Percentiles rank a stretch among this genome's conserved stretches.
Conservation (phyloP, 1,140 invertebrate genomes). For the Drosophila bipectinata region DNA sequence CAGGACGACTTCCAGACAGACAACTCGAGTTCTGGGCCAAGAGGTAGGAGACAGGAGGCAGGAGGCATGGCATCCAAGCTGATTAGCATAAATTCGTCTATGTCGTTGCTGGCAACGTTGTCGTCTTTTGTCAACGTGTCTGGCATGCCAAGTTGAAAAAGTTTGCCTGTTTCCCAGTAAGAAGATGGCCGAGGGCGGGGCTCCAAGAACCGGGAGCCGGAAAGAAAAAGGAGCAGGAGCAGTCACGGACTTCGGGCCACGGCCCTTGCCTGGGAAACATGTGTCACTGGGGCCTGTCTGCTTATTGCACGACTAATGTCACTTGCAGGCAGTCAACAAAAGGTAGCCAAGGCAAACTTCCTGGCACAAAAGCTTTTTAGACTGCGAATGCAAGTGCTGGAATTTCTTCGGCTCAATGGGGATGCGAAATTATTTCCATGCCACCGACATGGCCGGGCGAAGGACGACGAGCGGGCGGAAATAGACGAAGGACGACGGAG, state of each 20-base stretch:
- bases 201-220: slow-evolving; percentile 34
- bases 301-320: slow-evolving; percentile 82
- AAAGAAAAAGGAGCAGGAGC: slow-evolving; percentile 4
- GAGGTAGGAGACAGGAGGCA: slow-evolving; percentile 22
- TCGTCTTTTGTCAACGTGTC: slow-evolving; percentile 81
- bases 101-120: slow-evolving; percentile 69
- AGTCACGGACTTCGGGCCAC: slow-evolving; percentile 52
- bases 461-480: slow-evolving; percentile 37
- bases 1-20: slow-evolving; percentile 15
- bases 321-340: slow-evolving; percentile 73
- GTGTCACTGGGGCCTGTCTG: slow-evolving; percentile 77
- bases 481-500: slow-evolving; percentile 6
- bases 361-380: slow-evolving; percentile 69
- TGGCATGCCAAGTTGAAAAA: slow-evolving; percentile 75
- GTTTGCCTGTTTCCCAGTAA: slow-evolving; percentile 40
- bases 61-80: slow-evolving; percentile 64
- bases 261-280: slow-evolving; percentile 66
- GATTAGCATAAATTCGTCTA: slow-evolving; percentile 82
- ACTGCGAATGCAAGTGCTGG: slow-evolving; percentile 64
- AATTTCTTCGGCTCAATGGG: slow-evolving; percentile 56
- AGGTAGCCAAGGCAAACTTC: slow-evolving; percentile 73
- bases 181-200: slow-evolving; percentile 8
- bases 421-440: slow-evolving; percentile 72
- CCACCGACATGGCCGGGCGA: slow-evolving; percentile 46
- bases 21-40: neutral